Base-by-base conservation (phyloP, 2,797 vertebrate species). In the Cryptoprocta ferox region DNA sequence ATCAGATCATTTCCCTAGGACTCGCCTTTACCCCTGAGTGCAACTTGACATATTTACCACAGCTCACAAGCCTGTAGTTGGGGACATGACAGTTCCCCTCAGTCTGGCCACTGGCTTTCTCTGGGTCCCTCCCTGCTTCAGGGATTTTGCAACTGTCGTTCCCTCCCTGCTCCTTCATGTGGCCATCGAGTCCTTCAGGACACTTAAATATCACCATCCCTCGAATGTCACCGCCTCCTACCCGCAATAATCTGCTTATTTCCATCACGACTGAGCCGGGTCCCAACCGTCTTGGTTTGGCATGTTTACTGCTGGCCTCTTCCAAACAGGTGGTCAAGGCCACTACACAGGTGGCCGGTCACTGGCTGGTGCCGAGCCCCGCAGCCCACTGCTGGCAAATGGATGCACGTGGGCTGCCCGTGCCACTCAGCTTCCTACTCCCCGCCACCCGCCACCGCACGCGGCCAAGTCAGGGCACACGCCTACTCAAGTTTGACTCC, bases 331-430 rank as follows among this genome's bases (percentile, higher is more conserved):
- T 26, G 32, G n/a, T 50, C 50, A 85, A 56, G 53, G 84, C 42
- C 19, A 85, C 61, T 26, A 61, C 10, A 71, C 2, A 81, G 18
- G 13, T 18, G 35, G 59, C n/a, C 37, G 7, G 39, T 86, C 75
- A 42, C 21, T 32, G 21, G 56, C 56, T 59, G 56, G 56, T 18
- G 21, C 56, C 8, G 21, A 59, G 56, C 21, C 8, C 56, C 8
- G 1, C 8, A 37, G 21, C 42, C 80, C 26, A 73, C 65, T 42
- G 30, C 11, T 11, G 71, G 61, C 18, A 94, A 79, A 56, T 1
- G 28, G 19, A 59, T 1, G 24, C 2, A 35, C 0, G 9, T 6
- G 9, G 1, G 78, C 35, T 26, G 28, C 28, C 61, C 4, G 5
- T 1, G 12, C 13, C 4, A 0, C 71, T 32, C 8, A 14, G 28